Conservation (phyloP, 2,888 invertebrate genomes). For the Oscheius myriophilus region DNA sequence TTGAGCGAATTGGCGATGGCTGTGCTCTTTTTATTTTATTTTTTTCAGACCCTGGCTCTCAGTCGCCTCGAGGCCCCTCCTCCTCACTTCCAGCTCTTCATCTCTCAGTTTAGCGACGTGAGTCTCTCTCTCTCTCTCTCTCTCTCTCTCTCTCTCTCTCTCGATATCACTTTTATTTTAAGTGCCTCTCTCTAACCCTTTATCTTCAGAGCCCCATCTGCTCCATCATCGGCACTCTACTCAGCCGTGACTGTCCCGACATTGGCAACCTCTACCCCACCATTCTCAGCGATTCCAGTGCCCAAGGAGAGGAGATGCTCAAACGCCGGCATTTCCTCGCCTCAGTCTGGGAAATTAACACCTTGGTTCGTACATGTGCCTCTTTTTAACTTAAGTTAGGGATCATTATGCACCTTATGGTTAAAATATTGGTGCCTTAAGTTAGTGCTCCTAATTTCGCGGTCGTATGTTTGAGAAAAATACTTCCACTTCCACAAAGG, state of each 20-base stretch:
- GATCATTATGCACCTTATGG: too few relatives aligned
- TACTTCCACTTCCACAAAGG: too few relatives aligned
- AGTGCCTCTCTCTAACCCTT: not conserved
- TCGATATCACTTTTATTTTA: not conserved
- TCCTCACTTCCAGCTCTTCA: constrained; percentile 76
- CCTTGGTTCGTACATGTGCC: constrained; percentile 56
- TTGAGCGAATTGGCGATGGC: too few relatives aligned
- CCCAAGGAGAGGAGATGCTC: constrained; percentile 28
- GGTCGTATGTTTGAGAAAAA: too few relatives aligned
- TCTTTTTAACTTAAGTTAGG: too few relatives aligned
- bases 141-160: not conserved
- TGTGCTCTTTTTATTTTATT: too few relatives aligned
- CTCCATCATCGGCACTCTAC: constrained; percentile 59
- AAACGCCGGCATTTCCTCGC: constrained; percentile 44
- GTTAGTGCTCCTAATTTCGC: too few relatives aligned
- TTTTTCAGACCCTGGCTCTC: constrained; percentile 84
- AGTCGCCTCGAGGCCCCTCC: constrained; percentile 85
- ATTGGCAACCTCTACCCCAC: constrained; percentile 32
- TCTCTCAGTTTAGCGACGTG: constrained; percentile 38
- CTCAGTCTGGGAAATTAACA: constrained; percentile 58
- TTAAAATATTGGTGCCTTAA: too few relatives aligned
- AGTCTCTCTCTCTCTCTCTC: constrained; percentile 4
- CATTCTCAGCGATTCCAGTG: constrained; percentile 11
- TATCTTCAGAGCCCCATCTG: constrained; percentile 29
- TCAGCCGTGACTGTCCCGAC: constrained; percentile 27